These are phyloP conservation scores for Catharus fuscescens DNA, from an alignment of 2,113 vertebrate species.

Conservation along the genomic window DNA sequence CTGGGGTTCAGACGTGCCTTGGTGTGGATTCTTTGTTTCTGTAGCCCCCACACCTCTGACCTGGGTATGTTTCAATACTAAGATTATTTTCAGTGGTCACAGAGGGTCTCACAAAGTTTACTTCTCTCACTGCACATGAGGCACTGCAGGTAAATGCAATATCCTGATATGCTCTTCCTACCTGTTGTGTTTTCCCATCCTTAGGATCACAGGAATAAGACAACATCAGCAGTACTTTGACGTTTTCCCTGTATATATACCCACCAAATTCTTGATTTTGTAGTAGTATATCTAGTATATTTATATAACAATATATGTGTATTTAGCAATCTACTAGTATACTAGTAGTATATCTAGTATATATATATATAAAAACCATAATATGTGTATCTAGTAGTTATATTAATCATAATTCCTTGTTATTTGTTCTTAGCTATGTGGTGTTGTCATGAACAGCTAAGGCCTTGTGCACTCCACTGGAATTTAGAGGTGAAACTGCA, in stretches of 20 bases:
- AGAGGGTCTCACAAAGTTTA: not conserved
- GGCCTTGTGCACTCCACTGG: not conserved
- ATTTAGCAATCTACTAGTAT: too few species aligned
- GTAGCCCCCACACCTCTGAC: not conserved
- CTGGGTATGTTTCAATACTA: not conserved
- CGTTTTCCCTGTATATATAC: not conserved
- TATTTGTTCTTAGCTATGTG: not conserved
- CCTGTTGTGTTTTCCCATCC: not conserved
- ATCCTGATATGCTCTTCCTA: not conserved
- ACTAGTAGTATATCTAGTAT: too few species aligned
- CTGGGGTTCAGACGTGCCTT: accelerated
- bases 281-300: not conserved
- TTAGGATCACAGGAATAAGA: not conserved
- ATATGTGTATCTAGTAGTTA: not conserved
- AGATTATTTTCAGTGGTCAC: not conserved
- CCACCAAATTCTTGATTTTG: not conserved
- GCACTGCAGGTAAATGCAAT: not conserved
- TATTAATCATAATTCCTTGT: not conserved
- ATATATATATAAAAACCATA: too few species aligned
- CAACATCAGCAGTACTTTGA: not conserved
- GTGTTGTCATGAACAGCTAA: not conserved
- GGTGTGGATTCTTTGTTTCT: not conserved
- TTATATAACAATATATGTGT: too few species aligned
- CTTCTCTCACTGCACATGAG: not conserved
- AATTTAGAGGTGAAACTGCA: not conserved